These are phyloP conservation scores for Platycercus adscitus DNA, from an alignment of 2,113 vertebrate genomes.

Conservation along the genomic window DNA sequence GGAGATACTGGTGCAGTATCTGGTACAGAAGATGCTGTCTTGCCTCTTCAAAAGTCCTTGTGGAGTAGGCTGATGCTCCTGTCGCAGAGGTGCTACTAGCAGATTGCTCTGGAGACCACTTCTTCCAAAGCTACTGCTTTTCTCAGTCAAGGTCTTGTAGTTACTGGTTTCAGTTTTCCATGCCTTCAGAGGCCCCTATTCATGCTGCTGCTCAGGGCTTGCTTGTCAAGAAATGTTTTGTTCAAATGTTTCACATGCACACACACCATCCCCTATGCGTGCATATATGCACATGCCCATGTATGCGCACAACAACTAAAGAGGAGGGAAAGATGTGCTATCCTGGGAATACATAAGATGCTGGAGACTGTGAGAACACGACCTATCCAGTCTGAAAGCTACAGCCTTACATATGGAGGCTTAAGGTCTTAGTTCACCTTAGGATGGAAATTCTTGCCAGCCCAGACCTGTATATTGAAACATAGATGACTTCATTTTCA, in stretches of 20 bases:
- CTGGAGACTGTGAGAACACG: background rate
- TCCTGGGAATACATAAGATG: background rate
- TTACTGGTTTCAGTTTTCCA: background rate
- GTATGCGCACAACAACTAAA: background rate
- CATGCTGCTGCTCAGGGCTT: background rate
- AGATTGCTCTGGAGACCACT: background rate
- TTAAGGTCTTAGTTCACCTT: background rate
- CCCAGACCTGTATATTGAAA: slow-evolving; percentile 35
- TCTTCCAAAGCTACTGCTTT: background rate
- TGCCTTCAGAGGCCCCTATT: background rate
- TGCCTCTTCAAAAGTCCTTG: background rate
- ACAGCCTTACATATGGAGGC: background rate
- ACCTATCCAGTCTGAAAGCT: background rate
- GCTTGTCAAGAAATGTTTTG: background rate
- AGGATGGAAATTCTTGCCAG: slow-evolving; percentile 11
- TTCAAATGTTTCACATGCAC: background rate
- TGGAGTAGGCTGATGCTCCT: background rate
- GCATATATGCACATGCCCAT: background rate
- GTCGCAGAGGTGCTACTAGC: background rate
- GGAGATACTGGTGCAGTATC: background rate
- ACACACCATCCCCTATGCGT: background rate
- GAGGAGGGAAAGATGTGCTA: background rate
- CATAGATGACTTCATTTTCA: slow-evolving; percentile 50
- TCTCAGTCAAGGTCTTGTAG: background rate
- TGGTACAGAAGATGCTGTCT: background rate